Conservation (phyloP, 2,888 invertebrate species). For the Perizoma affinitatum region DNA sequence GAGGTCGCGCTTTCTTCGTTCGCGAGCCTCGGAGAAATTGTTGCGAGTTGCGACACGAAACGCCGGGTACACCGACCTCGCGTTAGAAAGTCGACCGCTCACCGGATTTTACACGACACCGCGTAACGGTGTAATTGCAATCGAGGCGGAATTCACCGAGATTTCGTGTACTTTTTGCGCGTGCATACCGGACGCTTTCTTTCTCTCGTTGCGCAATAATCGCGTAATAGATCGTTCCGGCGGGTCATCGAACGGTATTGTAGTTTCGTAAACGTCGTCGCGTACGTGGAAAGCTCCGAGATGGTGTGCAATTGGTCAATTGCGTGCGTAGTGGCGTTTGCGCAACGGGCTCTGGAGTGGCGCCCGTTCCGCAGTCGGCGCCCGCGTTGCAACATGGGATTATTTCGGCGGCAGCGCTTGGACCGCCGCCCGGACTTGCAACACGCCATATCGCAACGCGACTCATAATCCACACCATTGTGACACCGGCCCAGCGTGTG, state of each 20-base stretch:
- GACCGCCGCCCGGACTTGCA: conserved; percentile 81
- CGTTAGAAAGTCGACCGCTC: conserved; percentile 83
- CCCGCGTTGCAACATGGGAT: conserved; percentile 80
- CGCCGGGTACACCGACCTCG: conserved; percentile 80
- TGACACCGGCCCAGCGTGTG: conserved; percentile 64
- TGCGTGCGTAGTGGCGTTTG: conserved; percentile 65
- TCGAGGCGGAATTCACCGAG: conserved; percentile 73
- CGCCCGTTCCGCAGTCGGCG: conserved; percentile 78
- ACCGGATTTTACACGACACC: conserved; percentile 79
- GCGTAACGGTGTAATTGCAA: conserved; percentile 82
- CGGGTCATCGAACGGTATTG: conserved; percentile 73
- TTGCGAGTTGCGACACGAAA: conserved; percentile 81
- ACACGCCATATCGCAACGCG: conserved; percentile 81
- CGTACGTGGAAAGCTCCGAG: conserved; percentile 43
- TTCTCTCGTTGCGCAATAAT: conserved; percentile 79
- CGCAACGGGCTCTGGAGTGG: conserved; percentile 76
- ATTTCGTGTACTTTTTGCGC: conserved; percentile 79
- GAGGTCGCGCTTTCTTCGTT: conserved; percentile 85
- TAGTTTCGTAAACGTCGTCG: conserved; percentile 63
- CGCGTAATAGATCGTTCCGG: conserved; percentile 64
- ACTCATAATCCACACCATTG: conserved; percentile 80
- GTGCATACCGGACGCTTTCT: conserved; percentile 81
- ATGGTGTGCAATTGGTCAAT: conserved; percentile 70
- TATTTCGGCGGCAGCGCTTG: conserved; percentile 80
- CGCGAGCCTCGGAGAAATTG: conserved; percentile 81